Percentiles rank a stretch among this genome's conserved stretches.
phyloP scores from a whole-genome alignment of 2,888 invertebrate genomes.

The Automeris io region DNA sequence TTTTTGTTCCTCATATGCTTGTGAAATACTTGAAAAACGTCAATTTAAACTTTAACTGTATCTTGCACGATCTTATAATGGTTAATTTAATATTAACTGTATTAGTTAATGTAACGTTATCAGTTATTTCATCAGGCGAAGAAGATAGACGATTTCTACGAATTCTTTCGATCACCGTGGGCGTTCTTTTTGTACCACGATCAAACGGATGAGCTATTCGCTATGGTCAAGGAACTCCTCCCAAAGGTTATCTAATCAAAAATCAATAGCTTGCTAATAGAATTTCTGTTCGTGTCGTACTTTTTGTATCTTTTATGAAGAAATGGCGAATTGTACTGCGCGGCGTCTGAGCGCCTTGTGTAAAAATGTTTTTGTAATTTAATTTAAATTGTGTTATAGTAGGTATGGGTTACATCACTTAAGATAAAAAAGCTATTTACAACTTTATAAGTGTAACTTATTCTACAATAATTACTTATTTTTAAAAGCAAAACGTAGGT shows the following conservation, averaged over 20 bases:
- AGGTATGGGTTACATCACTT: too few species aligned
- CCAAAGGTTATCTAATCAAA: conserved; percentile 41
- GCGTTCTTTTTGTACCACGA: conserved; percentile 80
- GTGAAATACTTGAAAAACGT: too few species aligned
- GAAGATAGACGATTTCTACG: conserved; percentile 80
- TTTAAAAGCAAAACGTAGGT: too few species aligned
- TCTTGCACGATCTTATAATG: not conserved
- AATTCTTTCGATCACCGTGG: conserved; percentile 82
- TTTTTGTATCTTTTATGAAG: conserved; percentile 2
- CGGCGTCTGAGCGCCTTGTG: too few species aligned
- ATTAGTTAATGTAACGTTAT: not conserved
- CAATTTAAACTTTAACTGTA: too few species aligned
- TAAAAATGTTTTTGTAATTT: too few species aligned
- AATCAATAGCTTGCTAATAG: conserved; percentile 3
- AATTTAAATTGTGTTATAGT: too few species aligned
- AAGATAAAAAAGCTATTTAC: too few species aligned
- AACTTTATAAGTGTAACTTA: too few species aligned
- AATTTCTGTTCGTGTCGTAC: not conserved
- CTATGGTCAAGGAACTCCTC: conserved; percentile 55
- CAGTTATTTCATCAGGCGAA: conserved; percentile 41
- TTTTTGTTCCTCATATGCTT: too few species aligned
- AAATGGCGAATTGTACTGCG: not conserved
- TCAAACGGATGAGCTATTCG: conserved; percentile 65
- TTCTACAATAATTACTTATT: too few species aligned
- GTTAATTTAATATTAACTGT: not conserved